Percentiles rank a stretch among this genome's conserved stretches.
Evolutionary conservation across 2,888 invertebrate species (phyloP).

Genomic region (Spatulosminthurus flaviceps): DNA sequence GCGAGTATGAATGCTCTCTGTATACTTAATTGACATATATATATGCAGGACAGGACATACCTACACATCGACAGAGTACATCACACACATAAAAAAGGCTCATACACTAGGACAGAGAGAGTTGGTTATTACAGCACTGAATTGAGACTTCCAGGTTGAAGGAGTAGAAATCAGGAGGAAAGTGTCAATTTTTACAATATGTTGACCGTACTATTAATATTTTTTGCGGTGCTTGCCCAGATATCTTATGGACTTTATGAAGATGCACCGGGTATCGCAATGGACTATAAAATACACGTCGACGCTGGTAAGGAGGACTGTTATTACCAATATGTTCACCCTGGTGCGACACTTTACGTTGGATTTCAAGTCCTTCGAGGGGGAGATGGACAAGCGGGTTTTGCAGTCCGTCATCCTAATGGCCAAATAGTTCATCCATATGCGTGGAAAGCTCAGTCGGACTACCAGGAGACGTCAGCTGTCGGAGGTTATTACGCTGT

Average conservation of each 20-base stretch:
- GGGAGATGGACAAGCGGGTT: conserved; percentile 93
- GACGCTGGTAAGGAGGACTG: conserved; percentile 96
- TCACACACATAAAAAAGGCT: too few species aligned
- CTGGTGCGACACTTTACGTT: conserved; percentile 76
- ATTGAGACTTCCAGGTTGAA: too few species aligned
- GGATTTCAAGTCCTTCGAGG: conserved; percentile 82
- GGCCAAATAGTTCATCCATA: conserved; percentile 88
- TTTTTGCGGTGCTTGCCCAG: conserved; percentile 27
- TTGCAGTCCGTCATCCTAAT: conserved; percentile 85
- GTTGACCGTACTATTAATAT: conserved; percentile 29
- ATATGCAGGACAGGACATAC: too few species aligned
- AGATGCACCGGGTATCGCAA: conserved; percentile 62
- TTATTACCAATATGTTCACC: conserved; percentile 92
- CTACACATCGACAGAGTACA: too few species aligned
- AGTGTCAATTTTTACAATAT: conserved; percentile 34
- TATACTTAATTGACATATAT: too few species aligned
- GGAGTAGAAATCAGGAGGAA: neutral
- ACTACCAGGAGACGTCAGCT: conserved; percentile 85
- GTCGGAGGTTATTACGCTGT: conserved; percentile 88
- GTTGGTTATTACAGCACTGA: too few species aligned
- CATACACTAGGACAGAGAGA: too few species aligned
- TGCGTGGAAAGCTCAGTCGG: conserved; percentile 87
- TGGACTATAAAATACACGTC: conserved; percentile 85
- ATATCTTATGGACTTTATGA: conserved; percentile 52
- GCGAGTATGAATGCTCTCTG: too few species aligned